phyloP scores from a whole-genome alignment of 2,113 vertebrate genomes.

The Platichthys flesus region DNA sequence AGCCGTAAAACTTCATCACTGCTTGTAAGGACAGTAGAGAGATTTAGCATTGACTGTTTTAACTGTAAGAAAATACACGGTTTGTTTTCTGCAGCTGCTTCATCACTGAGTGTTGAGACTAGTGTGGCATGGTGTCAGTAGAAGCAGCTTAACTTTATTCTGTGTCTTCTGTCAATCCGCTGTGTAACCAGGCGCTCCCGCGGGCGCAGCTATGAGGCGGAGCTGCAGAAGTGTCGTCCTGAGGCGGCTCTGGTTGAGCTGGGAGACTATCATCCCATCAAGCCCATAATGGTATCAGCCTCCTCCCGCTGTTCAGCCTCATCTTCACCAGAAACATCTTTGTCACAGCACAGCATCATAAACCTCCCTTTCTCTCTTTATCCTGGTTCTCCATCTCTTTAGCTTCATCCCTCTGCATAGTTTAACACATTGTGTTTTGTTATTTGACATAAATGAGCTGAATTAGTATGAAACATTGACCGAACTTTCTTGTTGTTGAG shows the following conservation, averaged over 20 bases:
- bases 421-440: no score
- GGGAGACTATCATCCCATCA: constrained; percentile 94
- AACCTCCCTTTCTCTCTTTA: neutral
- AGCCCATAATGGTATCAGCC: constrained; percentile 87
- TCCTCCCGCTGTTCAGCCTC: neutral
- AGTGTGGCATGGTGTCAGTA: neutral
- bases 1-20: no score
- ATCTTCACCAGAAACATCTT: neutral
- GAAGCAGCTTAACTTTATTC: neutral
- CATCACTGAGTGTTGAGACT: no score
- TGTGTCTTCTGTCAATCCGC: constrained; percentile 2
- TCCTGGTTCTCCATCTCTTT: neutral
- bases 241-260: constrained; percentile 85
- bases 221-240: constrained; percentile 82
- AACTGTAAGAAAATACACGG: no score
- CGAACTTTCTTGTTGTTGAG: no score
- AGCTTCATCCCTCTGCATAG: no score
- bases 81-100: no score
- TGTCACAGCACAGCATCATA: neutral
- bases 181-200: constrained; percentile 86
- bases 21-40: no score
- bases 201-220: constrained; percentile 86
- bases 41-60: no score
- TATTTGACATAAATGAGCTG: no score
- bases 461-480: no score